Evolutionary conservation across 2,113 vertebrate genomes (phyloP).

Genomic region (Gobio gobio): DNA sequence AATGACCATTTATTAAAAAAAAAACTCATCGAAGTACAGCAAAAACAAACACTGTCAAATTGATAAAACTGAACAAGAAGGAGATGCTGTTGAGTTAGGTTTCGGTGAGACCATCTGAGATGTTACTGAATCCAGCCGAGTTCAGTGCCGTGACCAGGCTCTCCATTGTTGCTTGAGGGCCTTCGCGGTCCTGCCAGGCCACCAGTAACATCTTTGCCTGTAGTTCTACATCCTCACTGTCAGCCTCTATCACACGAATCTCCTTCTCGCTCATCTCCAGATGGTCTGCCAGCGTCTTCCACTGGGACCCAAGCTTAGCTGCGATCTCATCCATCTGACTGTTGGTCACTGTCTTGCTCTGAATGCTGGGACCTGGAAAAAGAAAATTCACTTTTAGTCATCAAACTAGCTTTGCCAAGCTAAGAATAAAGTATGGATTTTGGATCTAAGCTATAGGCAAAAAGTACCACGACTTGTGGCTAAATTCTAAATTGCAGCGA

Average conservation of each 20-base stretch:
- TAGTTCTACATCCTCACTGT: constrained; percentile 91
- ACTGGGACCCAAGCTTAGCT: constrained; percentile 85
- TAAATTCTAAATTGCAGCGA: too few species aligned
- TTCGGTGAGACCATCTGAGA: constrained; percentile 82
- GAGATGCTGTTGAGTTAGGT: constrained; percentile 51
- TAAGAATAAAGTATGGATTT: too few species aligned
- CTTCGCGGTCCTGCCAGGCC: constrained; percentile 96
- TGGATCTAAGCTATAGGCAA: too few species aligned
- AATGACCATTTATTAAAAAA: constrained; percentile 1
- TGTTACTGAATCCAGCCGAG: constrained; percentile 81
- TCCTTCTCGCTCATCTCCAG: constrained; percentile 92
- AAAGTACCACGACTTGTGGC: too few species aligned
- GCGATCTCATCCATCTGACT: constrained; percentile 92
- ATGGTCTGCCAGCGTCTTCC: constrained; percentile 87
- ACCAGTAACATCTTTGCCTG: constrained; percentile 94
- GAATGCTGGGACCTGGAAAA: constrained; percentile 86
- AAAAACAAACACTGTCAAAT: not conserved
- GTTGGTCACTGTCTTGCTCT: constrained; percentile 86
- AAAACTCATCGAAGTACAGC: not conserved
- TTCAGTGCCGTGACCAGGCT: constrained; percentile 82
- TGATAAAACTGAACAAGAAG: not conserved
- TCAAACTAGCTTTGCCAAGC: too few species aligned
- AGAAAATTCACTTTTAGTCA: not conserved
- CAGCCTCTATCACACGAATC: constrained; percentile 90
- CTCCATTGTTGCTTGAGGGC: constrained; percentile 84